Conservation (phyloP, 2,888 invertebrate species). For the Cephonodes hylas region DNA sequence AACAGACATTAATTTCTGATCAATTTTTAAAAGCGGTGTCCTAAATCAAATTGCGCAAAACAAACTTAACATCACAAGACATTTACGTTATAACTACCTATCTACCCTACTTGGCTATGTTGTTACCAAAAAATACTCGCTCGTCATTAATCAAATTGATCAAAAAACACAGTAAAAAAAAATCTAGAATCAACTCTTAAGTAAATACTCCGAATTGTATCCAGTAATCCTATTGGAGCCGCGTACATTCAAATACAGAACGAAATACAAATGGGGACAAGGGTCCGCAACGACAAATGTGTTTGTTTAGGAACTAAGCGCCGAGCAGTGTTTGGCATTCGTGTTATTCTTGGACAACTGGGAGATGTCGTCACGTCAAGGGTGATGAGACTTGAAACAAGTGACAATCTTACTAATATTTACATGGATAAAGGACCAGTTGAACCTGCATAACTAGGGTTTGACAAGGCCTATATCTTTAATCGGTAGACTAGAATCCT, state of each 20-base stretch:
- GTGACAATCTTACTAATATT: not conserved
- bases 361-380: not conserved
- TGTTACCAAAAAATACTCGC: too few species aligned
- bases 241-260: slow-evolving; percentile 24
- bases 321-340: slow-evolving; percentile 30
- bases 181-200: not conserved
- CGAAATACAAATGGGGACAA: slow-evolving; percentile 21
- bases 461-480: too few species aligned
- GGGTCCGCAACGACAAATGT: slow-evolving; percentile 27
- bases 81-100: too few species aligned
- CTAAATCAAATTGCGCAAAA: too few species aligned
- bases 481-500: too few species aligned
- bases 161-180: not conserved
- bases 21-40: too few species aligned
- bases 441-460: not conserved
- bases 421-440: too few species aligned
- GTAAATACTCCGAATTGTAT: not conserved
- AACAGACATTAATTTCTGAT: too few species aligned
- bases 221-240: slow-evolving; percentile 16
- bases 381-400: not conserved
- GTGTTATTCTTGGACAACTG: slow-evolving; percentile 6
- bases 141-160: not conserved
- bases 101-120: too few species aligned
- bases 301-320: slow-evolving; percentile 31
- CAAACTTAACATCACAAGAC: too few species aligned